Percentiles rank a stretch among this genome's conserved stretches.
Conservation (phyloP, 2,113 vertebrate species). For the Dromas ardeola region DNA sequence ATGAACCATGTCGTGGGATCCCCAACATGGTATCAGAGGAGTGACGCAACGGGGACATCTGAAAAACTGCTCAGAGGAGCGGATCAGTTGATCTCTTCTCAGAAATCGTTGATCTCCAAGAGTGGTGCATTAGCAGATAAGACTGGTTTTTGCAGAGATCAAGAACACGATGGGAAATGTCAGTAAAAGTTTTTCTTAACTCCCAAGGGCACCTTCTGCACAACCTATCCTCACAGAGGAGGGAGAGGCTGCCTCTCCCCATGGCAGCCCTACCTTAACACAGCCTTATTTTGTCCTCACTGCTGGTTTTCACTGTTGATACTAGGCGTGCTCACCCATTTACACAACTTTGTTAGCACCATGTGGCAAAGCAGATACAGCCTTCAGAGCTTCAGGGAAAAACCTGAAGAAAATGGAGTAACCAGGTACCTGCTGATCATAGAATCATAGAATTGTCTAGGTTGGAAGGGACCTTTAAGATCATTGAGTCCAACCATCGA, state of each 20-base stretch:
- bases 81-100: not conserved
- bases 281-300: not conserved
- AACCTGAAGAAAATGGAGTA: not conserved
- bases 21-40: rapidly evolving
- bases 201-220: not conserved
- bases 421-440: not conserved
- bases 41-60: not conserved
- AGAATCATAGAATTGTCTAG: too few species aligned
- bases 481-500: too few species aligned
- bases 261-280: not conserved
- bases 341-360: not conserved
- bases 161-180: not conserved
- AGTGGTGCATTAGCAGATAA: not conserved
- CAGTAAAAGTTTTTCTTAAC: not conserved
- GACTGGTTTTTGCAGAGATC: not conserved
- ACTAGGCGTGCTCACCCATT: not conserved
- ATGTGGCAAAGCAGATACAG: not conserved
- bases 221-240: not conserved
- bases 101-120: not conserved
- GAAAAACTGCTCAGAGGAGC: not conserved
- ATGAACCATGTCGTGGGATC: not conserved
- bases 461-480: too few species aligned
- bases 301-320: not conserved
- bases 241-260: not conserved
- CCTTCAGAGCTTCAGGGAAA: not conserved